Conservation (phyloP, 2,888 invertebrate genomes). For the Rambutsinella grinnellia region DNA sequence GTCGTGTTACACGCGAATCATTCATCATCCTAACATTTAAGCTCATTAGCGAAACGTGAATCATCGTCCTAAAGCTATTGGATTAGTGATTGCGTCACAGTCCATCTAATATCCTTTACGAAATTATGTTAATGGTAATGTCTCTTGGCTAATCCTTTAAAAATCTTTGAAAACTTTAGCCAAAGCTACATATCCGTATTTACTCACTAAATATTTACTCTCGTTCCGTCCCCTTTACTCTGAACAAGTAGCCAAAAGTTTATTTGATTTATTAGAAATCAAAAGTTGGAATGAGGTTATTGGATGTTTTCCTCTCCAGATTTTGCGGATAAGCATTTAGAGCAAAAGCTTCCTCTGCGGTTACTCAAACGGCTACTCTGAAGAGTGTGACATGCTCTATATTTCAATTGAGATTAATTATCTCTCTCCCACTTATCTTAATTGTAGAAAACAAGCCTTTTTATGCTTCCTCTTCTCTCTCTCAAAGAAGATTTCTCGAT, state of each 20-base stretch:
- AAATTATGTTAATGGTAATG: background rate
- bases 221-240: constrained; percentile 31
- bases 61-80: no score
- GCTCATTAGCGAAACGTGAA: background rate
- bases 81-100: no score
- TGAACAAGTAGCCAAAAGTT: no score
- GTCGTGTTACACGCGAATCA: constrained; percentile 17
- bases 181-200: background rate
- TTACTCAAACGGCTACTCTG: no score
- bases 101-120: background rate
- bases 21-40: no score
- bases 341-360: no score
- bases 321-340: no score
- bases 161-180: no score
- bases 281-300: no score
- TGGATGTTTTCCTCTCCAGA: no score
- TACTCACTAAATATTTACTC: background rate
- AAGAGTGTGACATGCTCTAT: background rate
- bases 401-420: background rate
- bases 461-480: background rate
- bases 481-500: background rate
- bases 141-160: no score
- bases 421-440: background rate
- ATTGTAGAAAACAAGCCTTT: background rate
- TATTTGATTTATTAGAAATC: no score